Conservation (phyloP, 2,113 vertebrate species). For the Hippocampus guttulatus region DNA sequence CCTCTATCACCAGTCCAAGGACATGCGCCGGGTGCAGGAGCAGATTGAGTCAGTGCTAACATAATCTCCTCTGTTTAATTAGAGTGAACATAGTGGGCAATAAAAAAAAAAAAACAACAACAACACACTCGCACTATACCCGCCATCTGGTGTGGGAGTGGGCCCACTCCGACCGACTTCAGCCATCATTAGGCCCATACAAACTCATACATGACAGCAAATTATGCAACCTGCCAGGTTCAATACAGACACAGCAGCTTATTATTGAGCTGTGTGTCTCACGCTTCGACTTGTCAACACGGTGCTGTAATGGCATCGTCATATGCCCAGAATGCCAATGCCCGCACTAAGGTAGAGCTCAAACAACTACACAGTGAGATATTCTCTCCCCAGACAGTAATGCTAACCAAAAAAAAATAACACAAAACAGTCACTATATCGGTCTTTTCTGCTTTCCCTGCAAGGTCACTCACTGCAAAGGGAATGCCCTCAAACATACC, state of each 20-base stretch:
- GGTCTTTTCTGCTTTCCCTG: neutral
- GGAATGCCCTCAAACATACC: constrained; percentile 10
- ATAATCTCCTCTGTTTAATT: constrained; percentile 73
- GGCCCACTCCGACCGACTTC: constrained; percentile 51
- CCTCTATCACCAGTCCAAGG: constrained; percentile 14
- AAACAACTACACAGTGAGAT: neutral
- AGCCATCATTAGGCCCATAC: constrained; percentile 62
- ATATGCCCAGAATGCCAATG: constrained; percentile 6
- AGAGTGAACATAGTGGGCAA: constrained; percentile 63
- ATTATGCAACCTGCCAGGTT: constrained; percentile 64
- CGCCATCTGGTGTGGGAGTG: constrained; percentile 63
- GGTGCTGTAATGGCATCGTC: constrained; percentile 28
- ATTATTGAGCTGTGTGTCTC: constrained; percentile 33
- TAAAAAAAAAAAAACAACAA: constrained; percentile 46
- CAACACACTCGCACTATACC: constrained; percentile 42
- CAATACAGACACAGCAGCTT: constrained; percentile 45
- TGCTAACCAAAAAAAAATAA: neutral
- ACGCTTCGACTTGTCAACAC: constrained; percentile 18
- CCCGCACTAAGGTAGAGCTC: constrained; percentile 10
- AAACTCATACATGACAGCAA: constrained; percentile 66
- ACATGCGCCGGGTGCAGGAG: constrained; percentile 38
- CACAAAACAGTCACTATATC: neutral
- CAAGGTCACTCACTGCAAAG: constrained; percentile 1
- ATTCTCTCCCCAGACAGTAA: neutral
- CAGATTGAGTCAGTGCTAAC: constrained; percentile 63